Base-by-base conservation (phyloP, 92 coral and sea anemone genomes). In the Palythoa grandis region DNA sequence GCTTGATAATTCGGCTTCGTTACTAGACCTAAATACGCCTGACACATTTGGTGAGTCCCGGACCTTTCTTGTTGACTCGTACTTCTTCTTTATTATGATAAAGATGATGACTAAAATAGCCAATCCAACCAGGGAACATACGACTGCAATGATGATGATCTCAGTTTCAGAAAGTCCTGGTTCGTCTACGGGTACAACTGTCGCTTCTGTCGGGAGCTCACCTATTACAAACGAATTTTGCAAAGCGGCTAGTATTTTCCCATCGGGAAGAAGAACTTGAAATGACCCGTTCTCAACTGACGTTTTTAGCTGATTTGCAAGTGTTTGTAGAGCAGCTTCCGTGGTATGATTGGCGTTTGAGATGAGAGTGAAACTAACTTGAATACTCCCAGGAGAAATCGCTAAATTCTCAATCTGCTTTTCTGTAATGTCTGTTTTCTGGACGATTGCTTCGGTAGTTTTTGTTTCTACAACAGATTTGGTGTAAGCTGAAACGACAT, bases 131-230 rank as follows among this genome's bases (percentile, higher is more conserved):
- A 80, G 2, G 3, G 85, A 66, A 67, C 74, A 66, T 23, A 80
- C 85, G 9, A 80, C 85, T n/a, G 85, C 85, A 17, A 80, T 23
- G 60, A 80, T 80, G 85, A 80, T 80, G 20, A 80, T 37, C 75
- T 80, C 85, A 13, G 85, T 80, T 29, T 66, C 74, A 65, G 74
- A 43, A n/a, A 80, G 43, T 20, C 75, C 85, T 11, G 11, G 19
- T 13, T 66, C 40, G 1, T 8, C 82, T 52, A 2, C 48, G 1
- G 47, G 0, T n/a, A 25, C 37, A n/a, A 14, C 25, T 11, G 57
- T 16, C 1, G 60, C 85, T 20, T 43, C 54, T 14, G 85, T 67
- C 20, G 84, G 20, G 40, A 43, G 43, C n/a, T 48, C 61, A 10
- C 73, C 73, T 0, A 66, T 47, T 8, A 66, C 48, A 80, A 80